Evolutionary conservation across 30 jellyfish, hydroid and myxozoan species (phyloP).

Genomic region (Turritopsis rubra): DNA sequence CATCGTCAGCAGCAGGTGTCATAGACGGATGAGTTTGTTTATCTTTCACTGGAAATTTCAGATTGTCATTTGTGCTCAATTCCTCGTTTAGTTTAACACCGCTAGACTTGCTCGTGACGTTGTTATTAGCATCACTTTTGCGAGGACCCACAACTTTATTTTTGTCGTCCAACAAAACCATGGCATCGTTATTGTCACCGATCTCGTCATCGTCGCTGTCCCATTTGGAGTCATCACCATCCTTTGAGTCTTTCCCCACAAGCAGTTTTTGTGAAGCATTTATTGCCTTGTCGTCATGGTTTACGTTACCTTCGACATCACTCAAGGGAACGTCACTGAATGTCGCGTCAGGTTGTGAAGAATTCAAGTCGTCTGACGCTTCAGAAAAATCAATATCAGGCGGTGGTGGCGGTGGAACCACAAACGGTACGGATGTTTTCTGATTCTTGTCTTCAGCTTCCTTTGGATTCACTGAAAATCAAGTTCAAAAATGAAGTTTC

Average conservation of each 20-base stretch:
- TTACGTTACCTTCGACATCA: conserved; percentile 3
- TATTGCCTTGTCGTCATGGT: not conserved
- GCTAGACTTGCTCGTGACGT: not conserved
- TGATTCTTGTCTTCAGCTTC: not conserved
- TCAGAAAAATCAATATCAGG: conserved; percentile 9
- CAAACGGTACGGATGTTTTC: conserved; percentile 2
- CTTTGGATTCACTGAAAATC: not conserved
- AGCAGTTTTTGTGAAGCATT: not conserved
- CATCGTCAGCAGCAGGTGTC: conserved; percentile 9
- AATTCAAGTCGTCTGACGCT: conserved; percentile 8
- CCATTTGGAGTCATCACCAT: not conserved
- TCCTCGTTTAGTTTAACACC: not conserved
- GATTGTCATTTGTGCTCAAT: not conserved
- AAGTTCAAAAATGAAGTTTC: no score
- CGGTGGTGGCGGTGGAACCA: conserved; percentile 17
- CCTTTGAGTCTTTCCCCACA: not conserved
- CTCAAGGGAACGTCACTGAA: conserved; percentile 35
- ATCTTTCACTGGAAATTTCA: not conserved
- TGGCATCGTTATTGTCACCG: conserved; percentile 17
- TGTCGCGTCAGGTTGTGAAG: conserved; percentile 30
- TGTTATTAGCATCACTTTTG: not conserved
- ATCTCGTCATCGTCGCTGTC: not conserved
- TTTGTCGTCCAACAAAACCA: not conserved
- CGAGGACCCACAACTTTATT: not conserved
- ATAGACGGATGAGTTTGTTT: not conserved